Evolutionary conservation across 2,113 vertebrate species (phyloP), one percentile per base, ranked within the genome.

Genomic region (Trogon surrucura): DNA sequence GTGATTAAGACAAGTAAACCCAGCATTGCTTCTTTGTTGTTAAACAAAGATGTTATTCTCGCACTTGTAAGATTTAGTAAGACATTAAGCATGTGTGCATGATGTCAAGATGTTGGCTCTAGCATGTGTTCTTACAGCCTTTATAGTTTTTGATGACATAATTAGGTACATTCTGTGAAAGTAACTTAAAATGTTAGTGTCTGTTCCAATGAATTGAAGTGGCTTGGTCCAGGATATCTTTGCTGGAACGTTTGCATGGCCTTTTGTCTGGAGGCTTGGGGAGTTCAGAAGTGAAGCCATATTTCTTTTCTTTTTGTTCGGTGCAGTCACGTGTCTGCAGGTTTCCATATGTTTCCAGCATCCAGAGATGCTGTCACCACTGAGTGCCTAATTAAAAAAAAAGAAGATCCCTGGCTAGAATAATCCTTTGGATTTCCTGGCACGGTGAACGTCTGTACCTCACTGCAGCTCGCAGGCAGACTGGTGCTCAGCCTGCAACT

Each of bases 41-140:
- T 96, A 97, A 93, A 97, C 96, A 98, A 97, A 98, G 95, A 94
- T 96, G 95, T 96, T 96, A 91, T 98, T 97, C 95, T 97, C 7
- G 2, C 82, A 91, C 94, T 97, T 96, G 50, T 65, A 80, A 95
- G 93, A 62, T 21, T 96, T 95, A 97, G 87, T 95, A 92, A 96
- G 96, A 97, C 93, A 87, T 95, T 97, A 94, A 95, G 83, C 93
- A 96, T 96, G 89, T 97, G 96, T 94, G 92, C 91, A 85, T 97
- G 96, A 97, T 97, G 95, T 97, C 94, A 97, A 96, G 94, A 91
- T 96, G 60, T 95, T 98, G 97, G 96, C 96, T 97, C 51, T 72
- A 95, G 91, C 91, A 91, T 96, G 93, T 85, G 73, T 95, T 97
- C 94, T 86, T 93, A 88, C 93, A 95, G 93, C 89, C 78, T 96